Base-by-base conservation (phyloP, 2,113 vertebrate genomes). In the Paedocypris sp. region DNA sequence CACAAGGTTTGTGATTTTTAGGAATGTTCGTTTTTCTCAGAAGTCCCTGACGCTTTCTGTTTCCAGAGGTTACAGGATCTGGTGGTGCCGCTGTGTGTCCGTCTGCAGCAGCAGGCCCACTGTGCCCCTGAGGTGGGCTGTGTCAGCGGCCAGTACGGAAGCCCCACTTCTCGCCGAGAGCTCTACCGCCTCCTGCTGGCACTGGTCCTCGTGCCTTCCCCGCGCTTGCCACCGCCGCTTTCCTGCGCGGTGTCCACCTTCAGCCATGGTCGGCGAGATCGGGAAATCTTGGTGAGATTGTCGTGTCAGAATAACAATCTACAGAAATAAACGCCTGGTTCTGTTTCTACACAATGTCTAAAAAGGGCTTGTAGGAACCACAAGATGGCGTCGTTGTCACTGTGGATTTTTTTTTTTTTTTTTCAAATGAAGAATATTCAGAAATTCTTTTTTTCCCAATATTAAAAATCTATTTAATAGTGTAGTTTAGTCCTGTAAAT, bases 1-100 rank as follows among this genome's bases (percentile, higher is more conserved):
- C 91, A 94, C 72, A 89, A 89, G 88, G 91, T 94, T 20, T 74
- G 75, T n/a, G n/a, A n/a, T n/a, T n/a, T 69, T 32, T 3, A 32
- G 18, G 6, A 50, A 26, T 22, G 15, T 18, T 19, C 8, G 3
- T 38, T 26, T 47, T 45, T 2, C 2, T 51, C 8, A 8, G 22
- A 25, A 5, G 47, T 42, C 39, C 20, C 50, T 26, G 7, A 51
- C 8, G 23, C 59, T 15, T 45, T 1, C n/a, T 52, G 31, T n/a
- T 39, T 16, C 5, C 73, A 93, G 91, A 85, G 80, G 22, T 82
- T 93, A 41, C 88, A 91, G 1, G 90, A 91, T 4, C 71, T 91
- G 25, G 82, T 87, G 18, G 67, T 93, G 3, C 89, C 90, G 0
- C 75, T 91, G 64, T 84, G 88, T 31, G 77, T 89, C 28, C 78